phyloP scores from a whole-genome alignment of 2,888 invertebrate species.

The Tipula lateralis region DNA sequence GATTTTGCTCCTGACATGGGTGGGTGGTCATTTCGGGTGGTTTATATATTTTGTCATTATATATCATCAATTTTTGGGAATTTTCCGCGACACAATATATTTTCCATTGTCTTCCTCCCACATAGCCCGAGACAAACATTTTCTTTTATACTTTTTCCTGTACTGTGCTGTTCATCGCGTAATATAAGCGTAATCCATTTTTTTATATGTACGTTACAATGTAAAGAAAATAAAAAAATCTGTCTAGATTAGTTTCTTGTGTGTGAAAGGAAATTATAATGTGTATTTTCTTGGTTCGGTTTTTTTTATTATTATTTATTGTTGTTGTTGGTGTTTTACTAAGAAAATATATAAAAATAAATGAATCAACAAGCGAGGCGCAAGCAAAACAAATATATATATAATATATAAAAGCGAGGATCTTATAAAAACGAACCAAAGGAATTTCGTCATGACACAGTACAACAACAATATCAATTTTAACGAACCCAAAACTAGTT shows the following conservation, averaged over 20 bases:
- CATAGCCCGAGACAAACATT: not conserved
- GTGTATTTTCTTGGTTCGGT: not conserved
- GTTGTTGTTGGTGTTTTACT: conserved; percentile 2
- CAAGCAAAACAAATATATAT: not conserved
- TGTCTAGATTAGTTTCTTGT: conserved; percentile 11
- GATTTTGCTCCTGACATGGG: not conserved
- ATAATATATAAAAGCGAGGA: not conserved
- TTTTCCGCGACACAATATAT: not conserved
- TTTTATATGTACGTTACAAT: not conserved
- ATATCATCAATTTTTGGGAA: not conserved
- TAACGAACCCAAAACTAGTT: conserved; percentile 7
- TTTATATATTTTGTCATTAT: not conserved
- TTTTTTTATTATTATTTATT: too few relatives aligned
- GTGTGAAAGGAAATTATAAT: conserved; percentile 9
- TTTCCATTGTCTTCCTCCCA: not conserved
- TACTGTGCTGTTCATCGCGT: not conserved
- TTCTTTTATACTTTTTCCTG: not conserved
- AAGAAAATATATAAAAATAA: not conserved
- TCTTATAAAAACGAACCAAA: not conserved
- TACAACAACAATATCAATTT: not conserved
- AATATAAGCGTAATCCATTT: not conserved
- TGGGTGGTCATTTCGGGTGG: not conserved
- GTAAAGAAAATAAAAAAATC: conserved; percentile 2
- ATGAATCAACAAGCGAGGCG: conserved; percentile 19
- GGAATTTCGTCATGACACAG: not conserved